Conservation (phyloP, 37 sponge, comb jelly and placozoan genomes). For the Halisarca cf. caerulea region DNA sequence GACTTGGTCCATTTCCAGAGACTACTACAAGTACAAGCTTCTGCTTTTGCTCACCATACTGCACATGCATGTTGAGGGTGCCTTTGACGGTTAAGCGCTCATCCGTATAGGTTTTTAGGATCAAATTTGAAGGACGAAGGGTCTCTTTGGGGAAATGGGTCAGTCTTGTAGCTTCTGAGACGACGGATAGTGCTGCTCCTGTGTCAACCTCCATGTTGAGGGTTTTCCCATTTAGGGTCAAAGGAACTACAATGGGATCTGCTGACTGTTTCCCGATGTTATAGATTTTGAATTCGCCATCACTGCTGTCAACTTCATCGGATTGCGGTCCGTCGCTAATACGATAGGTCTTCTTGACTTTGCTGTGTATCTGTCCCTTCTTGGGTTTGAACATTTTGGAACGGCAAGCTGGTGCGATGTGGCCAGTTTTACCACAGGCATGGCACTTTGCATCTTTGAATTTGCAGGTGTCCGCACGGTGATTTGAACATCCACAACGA, state of each 20-base stretch:
- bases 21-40: constrained; percentile 11
- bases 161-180: background rate
- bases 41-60: background rate
- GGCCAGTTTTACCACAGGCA: constrained; percentile 34
- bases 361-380: background rate
- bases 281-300: constrained; percentile 3
- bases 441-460: constrained; percentile 30
- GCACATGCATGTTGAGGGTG: background rate
- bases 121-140: background rate
- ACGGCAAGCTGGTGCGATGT: constrained; percentile 33
- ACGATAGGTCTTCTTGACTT: background rate
- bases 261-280: background rate
- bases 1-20: too few relatives aligned
- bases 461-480: constrained; percentile 14
- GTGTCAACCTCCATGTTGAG: too few relatives aligned
- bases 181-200: too few relatives aligned
- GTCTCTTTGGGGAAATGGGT: background rate
- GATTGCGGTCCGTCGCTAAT: background rate
- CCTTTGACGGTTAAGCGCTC: constrained; percentile 16
- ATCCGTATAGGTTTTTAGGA: constrained; percentile 7
- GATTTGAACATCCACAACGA: constrained; percentile 47
- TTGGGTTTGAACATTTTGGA: background rate
- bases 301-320: background rate
- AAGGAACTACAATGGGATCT: too few relatives aligned
- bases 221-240: too few relatives aligned